Evolutionary conservation across 1,140 invertebrate species (phyloP), one percentile per base, ranked within the genome.

Genomic region (Vollenhovia emeryi): DNA sequence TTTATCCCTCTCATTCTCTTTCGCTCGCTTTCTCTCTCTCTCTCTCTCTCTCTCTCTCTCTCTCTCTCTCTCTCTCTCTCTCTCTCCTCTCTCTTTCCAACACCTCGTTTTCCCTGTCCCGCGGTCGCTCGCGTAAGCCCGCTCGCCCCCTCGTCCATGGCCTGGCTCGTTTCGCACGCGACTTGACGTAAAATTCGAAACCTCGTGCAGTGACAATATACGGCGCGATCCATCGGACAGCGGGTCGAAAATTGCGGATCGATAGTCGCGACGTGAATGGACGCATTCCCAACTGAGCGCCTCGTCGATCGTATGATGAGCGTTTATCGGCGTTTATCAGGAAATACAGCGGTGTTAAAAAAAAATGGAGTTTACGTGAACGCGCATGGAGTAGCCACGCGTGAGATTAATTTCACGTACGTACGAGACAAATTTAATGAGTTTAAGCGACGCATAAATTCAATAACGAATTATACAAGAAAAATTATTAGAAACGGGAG

Each of bases 141-240:
- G 36, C 40, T 60, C 57, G 62, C 83, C 86, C 87, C 86, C 88
- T 89, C 87, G 87, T 85, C 86, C 87, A 83, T 78, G 85, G 87
- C 27, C 69, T 13, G 82, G 75, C 79, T 88, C 85, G 86, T 89
- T 88, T 88, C 74, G 87, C 87, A 88, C 87, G 87, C 87, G 87
- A 89, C 87, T 88, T 89, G 74, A 86, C 87, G 76, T 52, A 75
- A 87, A 75, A 88, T 87, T 78, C 45, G 55, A 59, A 89, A 88
- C 43, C 88, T 83, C 62, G 74, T 69, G 66, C n/a, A n/a, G 36
- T 73, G 66, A 73, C 66, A 71, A 45, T 80, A 43, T 50, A 21
- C 27, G 18, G 40, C 43, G n/a, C 50, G 66, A 82, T 60, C 40
- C 18, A 71, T 21, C 33, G 48, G 24, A 33, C 21, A 11, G 18